A percentile compares a stretch with the other conserved stretches of the same genome.
Evolutionary conservation across 1,140 invertebrate genomes (phyloP).

Genomic region (Drosophila pseudoananassae): DNA sequence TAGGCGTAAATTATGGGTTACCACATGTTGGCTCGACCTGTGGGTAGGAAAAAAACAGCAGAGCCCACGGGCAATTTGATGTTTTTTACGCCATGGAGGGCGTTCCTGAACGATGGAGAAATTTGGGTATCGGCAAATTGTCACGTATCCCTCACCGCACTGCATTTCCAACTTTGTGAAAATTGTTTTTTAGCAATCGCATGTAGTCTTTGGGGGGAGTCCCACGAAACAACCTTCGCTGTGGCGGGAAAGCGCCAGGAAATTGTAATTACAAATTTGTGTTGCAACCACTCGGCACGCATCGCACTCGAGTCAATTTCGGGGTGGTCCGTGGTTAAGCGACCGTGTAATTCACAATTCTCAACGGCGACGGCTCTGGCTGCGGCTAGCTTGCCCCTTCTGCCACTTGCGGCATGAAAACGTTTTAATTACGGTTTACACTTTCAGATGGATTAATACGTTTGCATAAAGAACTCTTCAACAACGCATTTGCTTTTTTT

Average conservation of each 20-base stretch:
- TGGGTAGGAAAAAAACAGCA: conserved; percentile 54
- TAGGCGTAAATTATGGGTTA: conserved; percentile 77
- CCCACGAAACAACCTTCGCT: conserved; percentile 10
- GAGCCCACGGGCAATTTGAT: conserved; percentile 57
- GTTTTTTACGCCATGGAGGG: conserved; percentile 61
- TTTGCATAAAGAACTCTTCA: background rate
- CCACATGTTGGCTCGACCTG: conserved; percentile 70
- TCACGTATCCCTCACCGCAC: conserved; percentile 70
- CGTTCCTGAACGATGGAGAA: conserved; percentile 48
- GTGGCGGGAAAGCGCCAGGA: conserved; percentile 40
- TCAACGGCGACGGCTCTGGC: conserved; percentile 48
- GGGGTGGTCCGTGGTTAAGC: conserved; percentile 77
- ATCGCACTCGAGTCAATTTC: conserved; percentile 53
- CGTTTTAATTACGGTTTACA: conserved; percentile 72
- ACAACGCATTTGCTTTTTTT: background rate
- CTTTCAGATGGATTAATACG: conserved; percentile 44
- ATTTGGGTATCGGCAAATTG: conserved; percentile 79
- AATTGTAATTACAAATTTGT: conserved; percentile 78
- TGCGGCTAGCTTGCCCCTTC: background rate
- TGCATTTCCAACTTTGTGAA: conserved; percentile 49
- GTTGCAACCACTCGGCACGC: conserved; percentile 67
- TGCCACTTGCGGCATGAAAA: conserved; percentile 50
- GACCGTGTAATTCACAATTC: conserved; percentile 79
- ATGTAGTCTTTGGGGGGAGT: conserved; percentile 28
- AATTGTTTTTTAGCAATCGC: conserved; percentile 66